phyloP scores from a whole-genome alignment of 1,140 invertebrate genomes.

The Medauroidea extradentata region DNA sequence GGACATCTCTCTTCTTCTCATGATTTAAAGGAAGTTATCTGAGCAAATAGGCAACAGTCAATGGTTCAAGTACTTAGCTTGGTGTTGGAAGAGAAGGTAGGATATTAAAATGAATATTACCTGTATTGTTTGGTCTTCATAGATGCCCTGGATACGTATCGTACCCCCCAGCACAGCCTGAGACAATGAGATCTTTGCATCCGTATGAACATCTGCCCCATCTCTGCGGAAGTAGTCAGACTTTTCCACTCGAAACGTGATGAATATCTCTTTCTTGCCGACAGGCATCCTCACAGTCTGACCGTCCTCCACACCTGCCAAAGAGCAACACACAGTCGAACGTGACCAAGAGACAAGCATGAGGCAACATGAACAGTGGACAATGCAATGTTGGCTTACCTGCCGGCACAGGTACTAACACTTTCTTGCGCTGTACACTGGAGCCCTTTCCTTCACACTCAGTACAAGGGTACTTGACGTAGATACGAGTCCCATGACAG shows the following conservation, averaged over 20 bases:
- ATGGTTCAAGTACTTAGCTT: no score
- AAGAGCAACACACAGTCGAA: no score
- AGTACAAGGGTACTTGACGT: conserved; percentile 86
- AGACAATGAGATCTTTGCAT: conserved; percentile 76
- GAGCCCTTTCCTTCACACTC: conserved; percentile 94
- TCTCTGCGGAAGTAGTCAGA: conserved; percentile 91
- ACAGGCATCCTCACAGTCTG: conserved; percentile 93
- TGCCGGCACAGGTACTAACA: conserved; percentile 94
- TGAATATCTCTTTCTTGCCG: conserved; percentile 84
- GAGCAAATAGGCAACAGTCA: no score
- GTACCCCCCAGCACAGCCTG: conserved; percentile 94
- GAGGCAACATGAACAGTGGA: no score
- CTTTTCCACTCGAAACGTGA: conserved; percentile 87
- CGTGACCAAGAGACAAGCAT: no score
- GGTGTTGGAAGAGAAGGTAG: no score
- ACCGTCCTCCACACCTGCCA: conserved; percentile 81
- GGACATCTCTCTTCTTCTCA: no score
- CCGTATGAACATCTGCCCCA: conserved; percentile 90
- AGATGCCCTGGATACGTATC: conserved; percentile 87
- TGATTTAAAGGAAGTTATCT: no score
- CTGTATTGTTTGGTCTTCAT: conserved; percentile 87
- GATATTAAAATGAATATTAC: no score
- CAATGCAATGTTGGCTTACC: conserved; percentile 46
- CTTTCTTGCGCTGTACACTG: conserved; percentile 81
- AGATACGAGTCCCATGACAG: conserved; percentile 82